Evolutionary conservation across 2,888 invertebrate species (phyloP), one percentile per base, ranked within the genome.

Genomic region (Chydorus sphaericus): DNA sequence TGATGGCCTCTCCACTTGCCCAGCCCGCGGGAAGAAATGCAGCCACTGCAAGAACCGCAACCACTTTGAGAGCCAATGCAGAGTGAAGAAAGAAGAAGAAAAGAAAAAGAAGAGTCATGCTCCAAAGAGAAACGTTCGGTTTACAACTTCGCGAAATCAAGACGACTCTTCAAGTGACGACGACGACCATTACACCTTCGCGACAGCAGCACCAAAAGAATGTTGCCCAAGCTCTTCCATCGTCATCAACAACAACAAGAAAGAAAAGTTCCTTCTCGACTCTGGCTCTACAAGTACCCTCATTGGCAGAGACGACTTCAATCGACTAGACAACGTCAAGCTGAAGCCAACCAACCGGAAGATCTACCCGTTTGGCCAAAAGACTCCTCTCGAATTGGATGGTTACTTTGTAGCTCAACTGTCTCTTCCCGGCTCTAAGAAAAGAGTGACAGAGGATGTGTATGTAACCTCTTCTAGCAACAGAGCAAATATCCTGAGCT

Each of bases 221-320:
- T n/a, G n/a, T n/a, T 16, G 6, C 44, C 26, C n/a, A n/a, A n/a
- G n/a, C n/a, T n/a, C n/a, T n/a, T 37, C 20, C 33, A 14, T 31
- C 8, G 23, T 33, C 18, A n/a, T 26, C 14, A 10, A 36, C 6
- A 52, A 52, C 37, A 37, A 37, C 6, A 37, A 30, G 10, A 52
- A 37, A 10, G 4, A 36, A n/a, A 4, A 18, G 33, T 18, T 52
- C 36, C n/a, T 52, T 33, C 23, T 26, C n/a, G 52, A 52, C 11
- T 33, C 37, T 7, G 52, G 52, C 20, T 30, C 51, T 14, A 31
- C 51, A 33, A 33, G 30, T 23, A 51, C 30, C 31, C 51, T 51
- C 11, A 2, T 31, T 18, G 51, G 33, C 20, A 33, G 26, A 36
- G 23, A 10, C n/a, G 37, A 33, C 23, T 52, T 36, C 23, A 18